Conservation (phyloP, 2,797 vertebrate species). For the Jordanella pulchra region DNA sequence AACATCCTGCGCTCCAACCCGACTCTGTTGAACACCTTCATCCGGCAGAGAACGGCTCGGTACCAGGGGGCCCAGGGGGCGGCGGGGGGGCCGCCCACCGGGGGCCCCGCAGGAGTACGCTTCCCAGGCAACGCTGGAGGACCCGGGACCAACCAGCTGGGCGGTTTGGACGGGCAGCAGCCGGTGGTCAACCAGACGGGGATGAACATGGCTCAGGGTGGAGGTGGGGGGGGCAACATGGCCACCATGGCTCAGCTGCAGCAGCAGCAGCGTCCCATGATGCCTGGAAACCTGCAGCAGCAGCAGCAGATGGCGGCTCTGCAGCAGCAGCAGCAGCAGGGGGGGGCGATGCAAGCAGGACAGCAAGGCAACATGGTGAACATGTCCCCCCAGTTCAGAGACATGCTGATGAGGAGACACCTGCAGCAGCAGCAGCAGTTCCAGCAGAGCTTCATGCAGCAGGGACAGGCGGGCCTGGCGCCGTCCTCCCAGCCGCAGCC, state of each 20-base stretch:
- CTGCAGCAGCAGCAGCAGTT: conserved; percentile 84
- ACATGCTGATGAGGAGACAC: conserved; percentile 86
- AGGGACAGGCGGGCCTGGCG: conserved; percentile 67
- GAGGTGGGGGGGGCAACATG: conserved; percentile 68
- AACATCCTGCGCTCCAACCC: conserved; percentile 96
- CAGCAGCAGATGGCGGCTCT: conserved; percentile 84
- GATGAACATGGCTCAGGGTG: conserved; percentile 86
- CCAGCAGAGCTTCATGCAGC: conserved; percentile 80
- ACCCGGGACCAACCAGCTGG: conserved; percentile 68
- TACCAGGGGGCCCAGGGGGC: conserved; percentile 80
- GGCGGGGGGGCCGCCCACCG: conserved; percentile 61
- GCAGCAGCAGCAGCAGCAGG: conserved; percentile 68
- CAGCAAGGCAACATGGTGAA: conserved; percentile 87
- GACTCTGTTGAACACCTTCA: conserved; percentile 94
- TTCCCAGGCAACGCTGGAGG: conserved; percentile 18
- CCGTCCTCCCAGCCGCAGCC: conserved; percentile 72
- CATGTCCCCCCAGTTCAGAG: conserved; percentile 89
- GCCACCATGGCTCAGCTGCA: conserved; percentile 82
- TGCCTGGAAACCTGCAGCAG: conserved; percentile 78
- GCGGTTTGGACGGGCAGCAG: conserved; percentile 76
- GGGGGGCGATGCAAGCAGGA: conserved; percentile 82
- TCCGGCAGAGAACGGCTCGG: conserved; percentile 92
- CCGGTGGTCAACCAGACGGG: conserved; percentile 80
- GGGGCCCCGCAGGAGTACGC: conserved; percentile 61
- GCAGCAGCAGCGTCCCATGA: conserved; percentile 79